These are phyloP conservation scores for Ranitomeya variabilis DNA, from an alignment of 2,113 vertebrate genomes.

Conservation along the genomic window DNA sequence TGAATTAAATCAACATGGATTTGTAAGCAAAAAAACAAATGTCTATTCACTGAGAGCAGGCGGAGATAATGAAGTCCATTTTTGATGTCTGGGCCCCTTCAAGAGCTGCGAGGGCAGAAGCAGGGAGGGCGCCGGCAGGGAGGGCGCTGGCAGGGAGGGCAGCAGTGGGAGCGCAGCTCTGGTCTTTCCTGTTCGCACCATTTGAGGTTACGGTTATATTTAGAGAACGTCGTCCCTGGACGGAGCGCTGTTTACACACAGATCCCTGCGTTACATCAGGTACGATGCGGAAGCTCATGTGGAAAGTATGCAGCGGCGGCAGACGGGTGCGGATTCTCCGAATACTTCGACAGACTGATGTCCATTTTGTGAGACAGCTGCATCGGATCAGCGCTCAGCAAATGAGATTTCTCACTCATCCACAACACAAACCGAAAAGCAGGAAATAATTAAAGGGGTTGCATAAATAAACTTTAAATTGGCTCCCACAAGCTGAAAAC, in stretches of 20 bases:
- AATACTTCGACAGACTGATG: not conserved
- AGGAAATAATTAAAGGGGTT: not conserved
- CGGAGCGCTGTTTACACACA: not conserved
- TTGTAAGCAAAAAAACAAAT: not conserved
- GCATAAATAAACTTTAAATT: not conserved
- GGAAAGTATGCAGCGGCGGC: conserved; percentile 9
- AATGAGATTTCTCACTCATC: not conserved
- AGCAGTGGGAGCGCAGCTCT: not conserved
- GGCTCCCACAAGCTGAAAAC: too few species aligned
- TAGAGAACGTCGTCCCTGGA: not conserved
- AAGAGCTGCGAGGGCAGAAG: not conserved
- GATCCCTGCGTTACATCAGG: conserved; percentile 26
- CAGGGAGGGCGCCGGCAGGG: not conserved
- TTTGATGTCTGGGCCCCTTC: not conserved
- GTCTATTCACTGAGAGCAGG: not conserved
- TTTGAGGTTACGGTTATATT: conserved; percentile 32
- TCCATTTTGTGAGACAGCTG: not conserved
- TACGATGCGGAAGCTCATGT: not conserved
- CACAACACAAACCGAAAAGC: not conserved
- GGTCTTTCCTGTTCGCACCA: not conserved
- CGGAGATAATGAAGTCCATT: not conserved
- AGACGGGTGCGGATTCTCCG: not conserved
- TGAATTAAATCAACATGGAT: not conserved
- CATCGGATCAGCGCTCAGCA: not conserved
- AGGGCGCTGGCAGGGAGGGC: too few species aligned